phyloP scores from a whole-genome alignment of 1,140 invertebrate species.

The Saccostrea cuccullata region DNA sequence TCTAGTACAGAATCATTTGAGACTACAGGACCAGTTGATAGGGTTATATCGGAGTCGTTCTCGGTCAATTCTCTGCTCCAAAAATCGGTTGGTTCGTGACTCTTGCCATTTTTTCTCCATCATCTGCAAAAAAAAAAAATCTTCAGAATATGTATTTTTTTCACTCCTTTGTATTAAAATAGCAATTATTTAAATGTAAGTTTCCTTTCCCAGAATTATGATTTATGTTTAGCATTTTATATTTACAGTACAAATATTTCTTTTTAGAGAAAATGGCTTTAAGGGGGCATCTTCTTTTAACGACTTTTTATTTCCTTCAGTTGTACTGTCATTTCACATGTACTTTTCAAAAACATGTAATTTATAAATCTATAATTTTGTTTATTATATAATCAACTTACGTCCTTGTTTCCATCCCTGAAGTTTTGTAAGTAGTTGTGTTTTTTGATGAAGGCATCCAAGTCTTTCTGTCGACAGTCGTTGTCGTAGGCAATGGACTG shows the following conservation, averaged over 20 bases:
- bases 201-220: too few relatives aligned
- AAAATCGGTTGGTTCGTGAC: constrained; percentile 51
- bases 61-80: constrained; percentile 68
- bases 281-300: too few relatives aligned
- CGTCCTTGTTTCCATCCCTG: constrained; percentile 69
- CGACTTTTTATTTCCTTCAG: too few relatives aligned
- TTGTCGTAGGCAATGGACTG: constrained; percentile 69
- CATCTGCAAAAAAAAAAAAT: constrained; percentile 64
- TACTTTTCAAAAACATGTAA: too few relatives aligned
- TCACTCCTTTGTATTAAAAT: too few relatives aligned
- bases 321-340: too few relatives aligned
- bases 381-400: neutral
- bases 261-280: too few relatives aligned
- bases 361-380: neutral
- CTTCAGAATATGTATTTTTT: too few relatives aligned
- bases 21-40: constrained; percentile 76
- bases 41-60: constrained; percentile 75
- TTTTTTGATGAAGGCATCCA: constrained; percentile 66
- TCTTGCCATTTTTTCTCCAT: constrained; percentile 73
- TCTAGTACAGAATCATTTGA: constrained; percentile 65
- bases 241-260: too few relatives aligned
- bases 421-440: constrained; percentile 72
- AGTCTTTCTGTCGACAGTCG: constrained; percentile 67
- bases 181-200: too few relatives aligned
- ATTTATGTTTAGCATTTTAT: too few relatives aligned